phyloP scores from a whole-genome alignment of 1,140 invertebrate genomes.

The Drosophila subpulchrella region DNA sequence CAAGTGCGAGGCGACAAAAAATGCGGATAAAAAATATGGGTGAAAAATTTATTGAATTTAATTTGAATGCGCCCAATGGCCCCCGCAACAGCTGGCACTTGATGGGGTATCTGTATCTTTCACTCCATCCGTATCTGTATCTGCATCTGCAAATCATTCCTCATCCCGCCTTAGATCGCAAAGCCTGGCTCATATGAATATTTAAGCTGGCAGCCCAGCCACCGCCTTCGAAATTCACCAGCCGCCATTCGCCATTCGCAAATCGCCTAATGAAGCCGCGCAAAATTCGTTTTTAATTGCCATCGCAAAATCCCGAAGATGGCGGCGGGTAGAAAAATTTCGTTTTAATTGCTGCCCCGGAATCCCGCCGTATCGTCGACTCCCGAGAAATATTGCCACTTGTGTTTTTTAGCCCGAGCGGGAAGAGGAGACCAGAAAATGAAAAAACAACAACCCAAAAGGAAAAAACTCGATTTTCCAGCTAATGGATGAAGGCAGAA shows the following conservation, averaged over 20 bases:
- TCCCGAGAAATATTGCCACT: slow-evolving; percentile 66
- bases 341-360: slow-evolving; percentile 69
- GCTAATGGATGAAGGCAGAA: slow-evolving; percentile 74
- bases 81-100: slow-evolving; percentile 67
- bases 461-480: slow-evolving; percentile 74
- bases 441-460: background rate
- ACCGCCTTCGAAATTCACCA: slow-evolving; percentile 30
- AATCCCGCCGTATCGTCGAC: slow-evolving; percentile 23
- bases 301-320: slow-evolving; percentile 72
- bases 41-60: slow-evolving; percentile 82
- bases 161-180: slow-evolving; percentile 28
- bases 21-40: slow-evolving; percentile 38
- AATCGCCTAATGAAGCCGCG: slow-evolving; percentile 72
- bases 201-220: slow-evolving; percentile 62
- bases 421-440: background rate
- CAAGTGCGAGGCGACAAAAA: slow-evolving; percentile 55
- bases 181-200: slow-evolving; percentile 72
- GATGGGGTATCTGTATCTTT: slow-evolving; percentile 15
- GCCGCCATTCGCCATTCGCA: slow-evolving; percentile 10
- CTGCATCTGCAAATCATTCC: slow-evolving; percentile 44
- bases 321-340: slow-evolving; percentile 74
- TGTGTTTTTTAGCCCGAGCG: slow-evolving; percentile 69
- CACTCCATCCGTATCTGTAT: slow-evolving; percentile 14
- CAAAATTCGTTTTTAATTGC: slow-evolving; percentile 83
- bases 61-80: slow-evolving; percentile 69